A percentile compares a stretch with the other conserved stretches of the same genome.
Evolutionary conservation across 2,888 invertebrate genomes (phyloP).

Genomic region (Ormyrus pomaceus): DNA sequence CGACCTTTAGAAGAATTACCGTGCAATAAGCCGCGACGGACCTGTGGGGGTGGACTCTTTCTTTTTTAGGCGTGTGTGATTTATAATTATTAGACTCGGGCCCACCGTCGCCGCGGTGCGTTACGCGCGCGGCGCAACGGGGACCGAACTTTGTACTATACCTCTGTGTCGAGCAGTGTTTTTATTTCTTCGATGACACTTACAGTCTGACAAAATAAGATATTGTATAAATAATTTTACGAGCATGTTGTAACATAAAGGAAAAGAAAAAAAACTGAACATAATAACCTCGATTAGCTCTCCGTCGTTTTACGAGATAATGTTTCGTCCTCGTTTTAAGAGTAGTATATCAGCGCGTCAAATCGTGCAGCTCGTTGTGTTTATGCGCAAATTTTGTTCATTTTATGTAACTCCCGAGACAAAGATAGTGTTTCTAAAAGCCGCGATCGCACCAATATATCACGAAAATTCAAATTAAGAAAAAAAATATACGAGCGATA

Average conservation of each 20-base stretch:
- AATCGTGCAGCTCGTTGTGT: constrained; percentile 45
- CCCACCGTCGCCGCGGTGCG: not conserved
- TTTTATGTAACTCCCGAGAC: constrained; percentile 40
- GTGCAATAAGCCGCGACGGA: constrained; percentile 48
- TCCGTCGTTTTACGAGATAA: constrained; percentile 44
- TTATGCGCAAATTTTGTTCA: constrained; percentile 53
- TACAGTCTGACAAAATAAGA: constrained; percentile 47
- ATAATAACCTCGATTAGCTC: constrained; percentile 53
- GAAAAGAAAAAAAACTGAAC: constrained; percentile 19
- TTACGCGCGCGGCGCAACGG: constrained; percentile 1
- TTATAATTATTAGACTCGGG: not conserved
- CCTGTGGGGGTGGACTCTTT: constrained; percentile 26
- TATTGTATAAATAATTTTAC: constrained; percentile 52
- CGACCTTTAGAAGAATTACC: constrained; percentile 32
- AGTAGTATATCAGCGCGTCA: constrained; percentile 46
- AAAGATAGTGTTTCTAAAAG: constrained; percentile 35
- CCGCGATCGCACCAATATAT: constrained; percentile 24
- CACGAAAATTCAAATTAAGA: not conserved
- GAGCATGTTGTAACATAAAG: constrained; percentile 50
- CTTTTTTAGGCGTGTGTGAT: constrained; percentile 53
- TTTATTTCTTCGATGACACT: constrained; percentile 43
- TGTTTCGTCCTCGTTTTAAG: constrained; percentile 48
- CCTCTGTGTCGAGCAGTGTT: constrained; percentile 33
- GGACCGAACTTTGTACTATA: constrained; percentile 46
- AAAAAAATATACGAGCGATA: constrained; percentile 37